phyloP scores from a whole-genome alignment of 2,113 vertebrate genomes.

The Uria lomvia region DNA sequence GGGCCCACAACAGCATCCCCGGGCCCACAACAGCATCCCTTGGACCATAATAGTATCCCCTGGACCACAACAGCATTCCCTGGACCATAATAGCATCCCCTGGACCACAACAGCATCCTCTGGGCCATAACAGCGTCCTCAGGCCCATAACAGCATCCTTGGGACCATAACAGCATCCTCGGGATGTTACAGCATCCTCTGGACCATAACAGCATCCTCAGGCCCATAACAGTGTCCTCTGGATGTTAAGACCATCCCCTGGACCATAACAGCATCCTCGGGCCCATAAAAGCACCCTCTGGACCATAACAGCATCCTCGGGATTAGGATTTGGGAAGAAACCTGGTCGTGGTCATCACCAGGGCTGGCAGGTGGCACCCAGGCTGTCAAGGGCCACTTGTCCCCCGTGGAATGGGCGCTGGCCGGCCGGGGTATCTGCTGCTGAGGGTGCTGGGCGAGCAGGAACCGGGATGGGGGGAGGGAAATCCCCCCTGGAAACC shows the following conservation, averaged over 20 bases:
- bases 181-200: no score
- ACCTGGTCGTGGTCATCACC: not conserved
- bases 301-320: not conserved
- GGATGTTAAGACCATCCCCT: no score
- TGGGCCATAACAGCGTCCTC: no score
- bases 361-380: not conserved
- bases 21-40: no score
- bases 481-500: not conserved
- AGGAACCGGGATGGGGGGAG: not conserved
- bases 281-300: no score
- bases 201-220: no score
- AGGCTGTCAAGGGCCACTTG: not conserved
- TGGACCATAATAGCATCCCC: not conserved
- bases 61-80: not conserved
- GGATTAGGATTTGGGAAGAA: not conserved
- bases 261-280: no score
- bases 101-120: not conserved
- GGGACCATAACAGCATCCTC: no score
- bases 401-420: not conserved
- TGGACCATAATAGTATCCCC: no score
- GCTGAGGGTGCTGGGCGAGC: not conserved
- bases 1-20: no score
- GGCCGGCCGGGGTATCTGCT: not conserved
- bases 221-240: no score
- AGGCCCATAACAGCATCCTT: no score